phyloP scores from a whole-genome alignment of 2,113 vertebrate species.

The Cyprinodon brontotheroides region DNA sequence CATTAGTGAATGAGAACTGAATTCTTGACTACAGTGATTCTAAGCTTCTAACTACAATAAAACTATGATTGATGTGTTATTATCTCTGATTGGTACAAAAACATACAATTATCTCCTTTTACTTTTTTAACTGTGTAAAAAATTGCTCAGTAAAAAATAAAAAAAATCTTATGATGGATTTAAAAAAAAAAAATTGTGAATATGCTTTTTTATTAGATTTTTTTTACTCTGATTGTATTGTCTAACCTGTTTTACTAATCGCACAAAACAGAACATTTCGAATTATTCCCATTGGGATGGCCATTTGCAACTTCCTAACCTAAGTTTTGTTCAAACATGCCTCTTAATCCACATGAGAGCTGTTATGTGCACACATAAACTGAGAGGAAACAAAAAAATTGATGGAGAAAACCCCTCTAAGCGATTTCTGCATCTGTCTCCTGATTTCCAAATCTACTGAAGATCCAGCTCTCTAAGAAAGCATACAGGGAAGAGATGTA shows the following conservation, averaged over 20 bases:
- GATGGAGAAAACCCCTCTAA: conserved; percentile 49
- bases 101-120: not conserved
- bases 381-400: conserved; percentile 45
- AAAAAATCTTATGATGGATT: not conserved
- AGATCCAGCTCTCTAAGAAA: conserved; percentile 48
- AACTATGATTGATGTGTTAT: not conserved
- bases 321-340: conserved; percentile 39
- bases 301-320: conserved; percentile 28
- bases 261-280: not conserved
- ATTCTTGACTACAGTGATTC: not conserved
- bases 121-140: not conserved
- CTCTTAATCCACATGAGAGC: conserved; percentile 25
- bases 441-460: conserved; percentile 54
- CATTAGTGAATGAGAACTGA: not conserved
- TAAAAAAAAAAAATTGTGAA: too few relatives aligned
- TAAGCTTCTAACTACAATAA: not conserved
- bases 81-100: not conserved
- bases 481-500: not conserved
- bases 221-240: not conserved
- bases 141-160: not conserved
- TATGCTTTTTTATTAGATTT: too few relatives aligned
- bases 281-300: not conserved
- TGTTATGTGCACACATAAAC: conserved; percentile 34
- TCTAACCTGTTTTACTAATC: conserved; percentile 6
- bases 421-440: conserved; percentile 48